Evolutionary conservation across 2,113 vertebrate genomes (phyloP), one percentile per base, ranked within the genome.

Genomic region (Sinocyclocheilus anophthalmus): DNA sequence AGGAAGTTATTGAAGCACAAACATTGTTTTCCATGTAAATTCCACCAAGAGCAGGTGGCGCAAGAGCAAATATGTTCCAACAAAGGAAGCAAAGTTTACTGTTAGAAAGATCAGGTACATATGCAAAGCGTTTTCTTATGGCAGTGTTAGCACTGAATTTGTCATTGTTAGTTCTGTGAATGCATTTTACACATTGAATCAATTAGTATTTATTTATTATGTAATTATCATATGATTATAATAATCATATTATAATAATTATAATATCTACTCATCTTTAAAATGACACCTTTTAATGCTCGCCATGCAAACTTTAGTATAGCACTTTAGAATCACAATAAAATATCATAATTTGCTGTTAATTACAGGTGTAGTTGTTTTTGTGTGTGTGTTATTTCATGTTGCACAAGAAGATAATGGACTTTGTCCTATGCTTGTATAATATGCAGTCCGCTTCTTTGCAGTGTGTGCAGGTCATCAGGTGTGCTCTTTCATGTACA

Each of bases 1-100:
- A 84, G 84, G 84, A 87, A 81, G 79, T 87, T 53, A 83, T 0
- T 45, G 14, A 86, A 11, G 75, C 45, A n/a, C 20, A 22, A 77
- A 55, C 48, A 50, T 48, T 76, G 57, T 81, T 87, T 87, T 84
- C 72, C 33, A 45, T 61, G 7, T 65, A 24, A 83, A 78, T 76
- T 69, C 50, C 57, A 26, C 45, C 48, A 67, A 65, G 33, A 67
- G 39, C 85, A 75, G 50, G 76, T 73, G 57, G 48, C 30, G 59
- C 57, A 42, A 78, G 14, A 26, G 18, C 42, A 86, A 84, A 84
- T 11, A 45, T 50, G 1, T 65, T 55, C 4, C 14, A 57, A 81
- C 33, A 72, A 24, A 77, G 5, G 18, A 33, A 30, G 65, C 22
- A 22, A 55, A 85, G 30, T 26, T 53, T 18, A 69, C 48, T 55